phyloP scores from a whole-genome alignment of 2,113 vertebrate species.

The Pseudolaguvia tuberculata region DNA sequence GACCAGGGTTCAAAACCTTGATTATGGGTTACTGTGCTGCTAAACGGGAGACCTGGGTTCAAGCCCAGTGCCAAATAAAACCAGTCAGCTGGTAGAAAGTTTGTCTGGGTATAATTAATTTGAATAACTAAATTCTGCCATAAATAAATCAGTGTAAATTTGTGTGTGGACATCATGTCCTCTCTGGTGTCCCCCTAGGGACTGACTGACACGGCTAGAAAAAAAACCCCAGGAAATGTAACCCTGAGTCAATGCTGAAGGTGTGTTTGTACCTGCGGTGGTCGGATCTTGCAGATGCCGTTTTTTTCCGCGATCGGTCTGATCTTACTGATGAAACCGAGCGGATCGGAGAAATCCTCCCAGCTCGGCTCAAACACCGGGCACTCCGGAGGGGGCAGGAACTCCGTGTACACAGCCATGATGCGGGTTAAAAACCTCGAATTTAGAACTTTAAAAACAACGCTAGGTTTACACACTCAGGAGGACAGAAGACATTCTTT shows the following conservation, averaged over 20 bases:
- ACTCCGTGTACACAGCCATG: slow-evolving; percentile 66
- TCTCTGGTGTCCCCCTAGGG: neutral
- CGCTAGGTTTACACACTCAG: neutral
- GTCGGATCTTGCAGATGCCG: slow-evolving; percentile 94
- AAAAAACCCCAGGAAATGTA: neutral
- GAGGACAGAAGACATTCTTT: neutral
- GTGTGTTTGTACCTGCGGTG: slow-evolving; percentile 77
- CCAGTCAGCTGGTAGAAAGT: too few species aligned
- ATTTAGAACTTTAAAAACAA: neutral
- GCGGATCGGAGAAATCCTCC: slow-evolving; percentile 91
- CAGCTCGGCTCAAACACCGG: slow-evolving; percentile 94
- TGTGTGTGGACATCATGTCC: neutral
- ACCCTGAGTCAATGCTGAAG: neutral
- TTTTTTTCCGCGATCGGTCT: slow-evolving; percentile 92
- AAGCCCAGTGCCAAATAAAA: too few species aligned
- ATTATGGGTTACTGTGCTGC: too few species aligned
- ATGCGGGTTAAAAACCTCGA: neutral
- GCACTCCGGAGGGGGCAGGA: slow-evolving; percentile 90
- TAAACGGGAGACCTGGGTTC: too few species aligned
- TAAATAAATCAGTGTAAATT: neutral
- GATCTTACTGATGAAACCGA: slow-evolving; percentile 92
- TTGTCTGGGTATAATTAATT: too few species aligned
- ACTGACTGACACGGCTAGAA: neutral
- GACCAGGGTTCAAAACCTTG: too few species aligned
- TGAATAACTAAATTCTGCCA: neutral